Conservation (phyloP, 2,888 invertebrate genomes). For the Agonopterix alstromeriana region DNA sequence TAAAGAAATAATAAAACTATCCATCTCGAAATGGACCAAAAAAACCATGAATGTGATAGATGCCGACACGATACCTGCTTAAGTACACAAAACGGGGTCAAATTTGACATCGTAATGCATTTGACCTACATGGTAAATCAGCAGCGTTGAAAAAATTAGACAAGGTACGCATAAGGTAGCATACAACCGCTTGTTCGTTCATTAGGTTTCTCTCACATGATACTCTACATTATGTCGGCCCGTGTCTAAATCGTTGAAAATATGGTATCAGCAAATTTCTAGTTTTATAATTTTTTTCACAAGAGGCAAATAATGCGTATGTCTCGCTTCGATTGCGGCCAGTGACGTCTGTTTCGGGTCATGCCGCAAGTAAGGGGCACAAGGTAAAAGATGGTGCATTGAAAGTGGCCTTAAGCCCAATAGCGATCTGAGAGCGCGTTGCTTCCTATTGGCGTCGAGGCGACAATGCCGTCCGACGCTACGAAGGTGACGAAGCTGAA, state of each 20-base stretch:
- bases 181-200: too few relatives aligned
- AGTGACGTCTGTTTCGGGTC: slow-evolving; percentile 52
- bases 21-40: too few relatives aligned
- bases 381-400: slow-evolving; percentile 77
- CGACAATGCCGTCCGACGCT: slow-evolving; percentile 64
- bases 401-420: slow-evolving; percentile 75
- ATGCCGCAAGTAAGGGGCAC: slow-evolving; percentile 67
- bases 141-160: slow-evolving; percentile 48
- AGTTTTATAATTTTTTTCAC: too few relatives aligned
- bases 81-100: slow-evolving; percentile 49
- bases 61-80: slow-evolving; percentile 1
- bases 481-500: slow-evolving; percentile 63
- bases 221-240: too few relatives aligned
- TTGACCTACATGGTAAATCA: slow-evolving; percentile 61
- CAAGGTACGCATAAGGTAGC: slow-evolving; percentile 19
- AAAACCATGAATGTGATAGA: too few relatives aligned
- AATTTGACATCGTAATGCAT: slow-evolving; percentile 64
- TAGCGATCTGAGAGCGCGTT: slow-evolving; percentile 67
- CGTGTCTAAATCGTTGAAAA: too few relatives aligned
- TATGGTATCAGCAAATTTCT: too few relatives aligned
- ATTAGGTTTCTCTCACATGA: too few relatives aligned
- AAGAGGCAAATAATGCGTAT: too few relatives aligned
- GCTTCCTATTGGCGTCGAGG: slow-evolving; percentile 74
- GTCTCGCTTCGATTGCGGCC: slow-evolving; percentile 19
- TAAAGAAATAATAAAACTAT: too few relatives aligned